Conservation (phyloP, 2,797 vertebrate species). For the Lithobates pipiens region DNA sequence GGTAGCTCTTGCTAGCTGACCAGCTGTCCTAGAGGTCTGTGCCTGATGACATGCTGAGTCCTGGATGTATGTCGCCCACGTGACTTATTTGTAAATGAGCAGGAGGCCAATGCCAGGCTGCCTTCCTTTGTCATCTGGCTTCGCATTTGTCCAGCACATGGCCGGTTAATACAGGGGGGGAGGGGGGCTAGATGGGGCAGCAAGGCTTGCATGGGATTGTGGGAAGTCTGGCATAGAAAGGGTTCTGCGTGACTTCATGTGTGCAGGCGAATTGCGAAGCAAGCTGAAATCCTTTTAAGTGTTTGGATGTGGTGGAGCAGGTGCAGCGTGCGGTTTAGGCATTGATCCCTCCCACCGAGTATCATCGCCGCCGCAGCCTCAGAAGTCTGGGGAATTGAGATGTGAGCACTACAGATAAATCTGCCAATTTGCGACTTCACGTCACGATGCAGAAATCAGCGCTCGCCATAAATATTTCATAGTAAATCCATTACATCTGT, state of each 20-base stretch:
- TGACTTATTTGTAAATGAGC: neutral
- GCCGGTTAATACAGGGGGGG: neutral
- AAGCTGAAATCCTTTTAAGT: constrained; percentile 5
- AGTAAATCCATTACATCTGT: constrained; percentile 11
- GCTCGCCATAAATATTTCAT: constrained; percentile 32
- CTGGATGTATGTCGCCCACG: neutral
- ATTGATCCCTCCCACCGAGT: constrained; percentile 10
- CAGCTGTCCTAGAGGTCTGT: constrained; percentile 19
- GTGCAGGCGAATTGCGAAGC: constrained; percentile 2
- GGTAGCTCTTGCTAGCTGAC: neutral
- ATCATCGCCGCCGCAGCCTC: constrained; percentile 16
- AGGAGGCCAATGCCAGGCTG: neutral
- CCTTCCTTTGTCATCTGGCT: neutral
- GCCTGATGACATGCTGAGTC: neutral
- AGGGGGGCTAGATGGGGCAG: neutral
- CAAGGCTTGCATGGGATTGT: neutral
- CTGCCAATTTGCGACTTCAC: constrained; percentile 24
- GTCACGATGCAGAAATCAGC: neutral
- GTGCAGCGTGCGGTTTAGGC: constrained; percentile 16
- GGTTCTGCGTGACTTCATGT: neutral
- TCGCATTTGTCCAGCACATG: neutral
- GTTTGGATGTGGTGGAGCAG: constrained; percentile 45
- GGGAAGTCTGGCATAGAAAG: constrained; percentile 1
- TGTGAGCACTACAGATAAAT: constrained; percentile 9
- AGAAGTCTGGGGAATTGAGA: constrained; percentile 15